These are phyloP conservation scores for Pithys albifrons DNA, from an alignment of 2,113 vertebrate genomes.

Conservation along the genomic window DNA sequence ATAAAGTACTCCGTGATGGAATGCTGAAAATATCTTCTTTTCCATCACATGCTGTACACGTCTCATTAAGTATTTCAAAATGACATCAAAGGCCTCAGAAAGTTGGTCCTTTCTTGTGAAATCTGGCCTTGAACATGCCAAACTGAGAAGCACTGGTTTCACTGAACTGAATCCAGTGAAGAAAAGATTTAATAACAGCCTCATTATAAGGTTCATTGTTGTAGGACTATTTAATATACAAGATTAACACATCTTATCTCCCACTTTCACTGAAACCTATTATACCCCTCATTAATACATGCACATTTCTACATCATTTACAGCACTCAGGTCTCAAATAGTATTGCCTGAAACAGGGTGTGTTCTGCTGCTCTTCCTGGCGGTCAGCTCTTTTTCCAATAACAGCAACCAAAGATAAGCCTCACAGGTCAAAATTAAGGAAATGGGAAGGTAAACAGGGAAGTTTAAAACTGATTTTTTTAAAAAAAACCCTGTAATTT, in stretches of 20 bases:
- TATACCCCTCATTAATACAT: slow-evolving; percentile 64
- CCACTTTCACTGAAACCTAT: slow-evolving; percentile 64
- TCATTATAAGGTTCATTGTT: slow-evolving; percentile 66
- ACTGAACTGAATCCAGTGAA: slow-evolving; percentile 53
- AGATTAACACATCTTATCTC: slow-evolving; percentile 73
- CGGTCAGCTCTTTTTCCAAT: neutral
- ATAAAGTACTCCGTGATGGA: neutral
- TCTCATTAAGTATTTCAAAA: slow-evolving; percentile 12
- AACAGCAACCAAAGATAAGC: neutral
- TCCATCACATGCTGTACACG: neutral
- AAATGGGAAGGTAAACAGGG: neutral
- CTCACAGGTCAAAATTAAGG: neutral
- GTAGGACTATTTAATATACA: slow-evolving; percentile 70
- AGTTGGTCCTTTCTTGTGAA: slow-evolving; percentile 1
- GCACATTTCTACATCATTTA: slow-evolving; percentile 61
- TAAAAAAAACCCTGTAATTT: neutral
- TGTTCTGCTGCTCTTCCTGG: neutral
- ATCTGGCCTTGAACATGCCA: slow-evolving; percentile 21
- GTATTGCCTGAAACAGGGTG: slow-evolving; percentile 11
- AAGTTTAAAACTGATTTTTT: neutral
- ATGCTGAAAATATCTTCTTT: neutral
- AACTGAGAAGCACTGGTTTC: slow-evolving; percentile 16
- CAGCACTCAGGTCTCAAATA: slow-evolving; percentile 26
- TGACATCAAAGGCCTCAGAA: neutral
- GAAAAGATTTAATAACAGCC: slow-evolving; percentile 62